These are phyloP conservation scores for Agrypnus murinus DNA, from an alignment of 2,888 invertebrate genomes.

Conservation along the genomic window DNA sequence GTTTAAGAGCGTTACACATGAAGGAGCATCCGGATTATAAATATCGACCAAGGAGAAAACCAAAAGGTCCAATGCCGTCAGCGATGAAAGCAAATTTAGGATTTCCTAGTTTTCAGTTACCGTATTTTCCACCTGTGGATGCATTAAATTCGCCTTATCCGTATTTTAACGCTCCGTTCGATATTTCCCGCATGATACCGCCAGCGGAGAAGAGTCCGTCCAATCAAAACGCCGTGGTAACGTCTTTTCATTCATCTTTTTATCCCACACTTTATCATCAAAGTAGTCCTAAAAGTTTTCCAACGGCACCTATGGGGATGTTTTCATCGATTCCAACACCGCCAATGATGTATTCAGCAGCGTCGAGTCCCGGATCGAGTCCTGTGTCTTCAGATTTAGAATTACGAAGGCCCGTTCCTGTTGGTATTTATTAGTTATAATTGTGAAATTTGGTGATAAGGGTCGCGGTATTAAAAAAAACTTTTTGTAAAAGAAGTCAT, in stretches of 20 bases:
- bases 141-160: conserved; percentile 78
- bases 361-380: conserved; percentile 70
- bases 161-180: conserved; percentile 85
- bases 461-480: too few species aligned
- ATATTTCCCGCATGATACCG: conserved; percentile 65
- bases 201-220: conserved; percentile 66
- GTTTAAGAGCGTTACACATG: conserved; percentile 90
- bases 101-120: conserved; percentile 79
- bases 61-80: conserved; percentile 80
- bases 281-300: conserved; percentile 70
- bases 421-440: conserved; percentile 76
- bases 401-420: conserved; percentile 81
- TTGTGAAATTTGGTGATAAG: conserved; percentile 26
- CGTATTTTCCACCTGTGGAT: conserved; percentile 77
- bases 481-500: too few species aligned
- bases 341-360: conserved; percentile 69
- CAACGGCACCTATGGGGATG: conserved; percentile 74
- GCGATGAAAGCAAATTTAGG: conserved; percentile 67
- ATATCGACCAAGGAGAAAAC: conserved; percentile 89
- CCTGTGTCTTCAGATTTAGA: conserved; percentile 70
- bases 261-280: conserved; percentile 81
- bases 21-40: conserved; percentile 95
- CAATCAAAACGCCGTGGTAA: conserved; percentile 78
- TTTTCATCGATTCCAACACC: conserved; percentile 69
- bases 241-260: conserved; percentile 81